Evolutionary conservation across 2,113 vertebrate species (phyloP).

Genomic region (Peucedramus taeniatus): DNA sequence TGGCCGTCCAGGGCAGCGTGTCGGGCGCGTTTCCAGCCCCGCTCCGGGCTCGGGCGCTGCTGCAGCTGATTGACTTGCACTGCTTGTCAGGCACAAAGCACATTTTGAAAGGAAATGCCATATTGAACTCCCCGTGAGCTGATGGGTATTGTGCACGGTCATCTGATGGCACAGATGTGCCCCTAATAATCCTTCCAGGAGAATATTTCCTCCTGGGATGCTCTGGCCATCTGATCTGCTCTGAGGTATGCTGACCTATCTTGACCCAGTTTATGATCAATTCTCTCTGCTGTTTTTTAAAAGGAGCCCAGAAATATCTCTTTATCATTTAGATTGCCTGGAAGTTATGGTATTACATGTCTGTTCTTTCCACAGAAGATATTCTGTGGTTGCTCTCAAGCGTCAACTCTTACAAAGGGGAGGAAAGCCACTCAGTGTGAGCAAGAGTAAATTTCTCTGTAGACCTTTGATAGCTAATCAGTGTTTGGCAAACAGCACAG

Average conservation of each 20-base stretch:
- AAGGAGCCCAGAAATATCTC: constrained; percentile 6
- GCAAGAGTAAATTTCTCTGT: background rate
- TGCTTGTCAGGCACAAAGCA: constrained; percentile 44
- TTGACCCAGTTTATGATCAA: constrained; percentile 62
- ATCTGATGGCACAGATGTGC: constrained; percentile 63
- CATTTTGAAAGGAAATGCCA: constrained; percentile 51
- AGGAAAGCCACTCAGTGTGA: background rate
- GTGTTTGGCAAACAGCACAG: background rate
- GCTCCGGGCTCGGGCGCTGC: background rate
- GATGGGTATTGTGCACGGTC: constrained; percentile 47
- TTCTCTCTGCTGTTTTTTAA: constrained; percentile 20
- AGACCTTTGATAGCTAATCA: background rate
- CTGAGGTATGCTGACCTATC: constrained; percentile 53
- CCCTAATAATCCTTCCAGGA: constrained; percentile 60
- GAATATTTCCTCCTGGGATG: constrained; percentile 50
- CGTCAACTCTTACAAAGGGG: background rate
- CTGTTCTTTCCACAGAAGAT: background rate
- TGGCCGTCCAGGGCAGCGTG: background rate
- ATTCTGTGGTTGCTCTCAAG: background rate
- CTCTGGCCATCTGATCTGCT: constrained; percentile 58
- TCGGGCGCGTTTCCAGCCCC: background rate
- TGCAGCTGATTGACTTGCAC: constrained; percentile 18
- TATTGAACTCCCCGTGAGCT: constrained; percentile 47
- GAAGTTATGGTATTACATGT: background rate
- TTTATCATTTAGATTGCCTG: constrained; percentile 31